Percentiles rank a stretch among this genome's conserved stretches.
phyloP scores from a whole-genome alignment of 2,888 invertebrate genomes.

The Netelia inedita region DNA sequence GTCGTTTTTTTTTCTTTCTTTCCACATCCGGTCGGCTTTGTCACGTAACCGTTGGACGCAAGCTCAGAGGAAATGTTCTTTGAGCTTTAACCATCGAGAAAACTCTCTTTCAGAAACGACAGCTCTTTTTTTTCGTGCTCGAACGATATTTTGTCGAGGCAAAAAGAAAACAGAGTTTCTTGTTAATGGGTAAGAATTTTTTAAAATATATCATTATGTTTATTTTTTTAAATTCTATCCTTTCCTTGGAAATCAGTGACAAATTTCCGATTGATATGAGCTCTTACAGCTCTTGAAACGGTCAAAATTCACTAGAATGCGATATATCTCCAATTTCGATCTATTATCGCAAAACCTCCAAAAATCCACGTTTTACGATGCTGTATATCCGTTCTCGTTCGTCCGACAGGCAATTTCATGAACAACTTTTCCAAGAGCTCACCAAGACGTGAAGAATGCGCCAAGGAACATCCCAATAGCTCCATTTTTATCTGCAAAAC shows the following conservation, averaged over 20 bases:
- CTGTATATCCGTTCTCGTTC: no score
- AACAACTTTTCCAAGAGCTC: no score
- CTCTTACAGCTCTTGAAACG: background rate
- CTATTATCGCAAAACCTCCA: no score
- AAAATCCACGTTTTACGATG: no score
- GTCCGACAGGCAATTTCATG: no score
- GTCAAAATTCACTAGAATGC: no score
- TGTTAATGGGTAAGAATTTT: background rate
- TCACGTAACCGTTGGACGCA: background rate
- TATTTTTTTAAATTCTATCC: background rate
- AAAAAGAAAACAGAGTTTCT: background rate
- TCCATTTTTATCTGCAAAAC: no score
- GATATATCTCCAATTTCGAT: no score
- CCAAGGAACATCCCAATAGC: no score
- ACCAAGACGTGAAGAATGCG: no score
- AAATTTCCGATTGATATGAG: no score
- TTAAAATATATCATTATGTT: background rate
- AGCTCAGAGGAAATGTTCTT: background rate
- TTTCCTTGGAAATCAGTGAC: background rate
- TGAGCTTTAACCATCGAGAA: background rate
- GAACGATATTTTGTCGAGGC: constrained; percentile 18
- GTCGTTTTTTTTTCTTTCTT: constrained; percentile 24
- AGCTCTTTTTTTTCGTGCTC: background rate
- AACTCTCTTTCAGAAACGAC: background rate
- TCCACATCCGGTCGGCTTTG: constrained; percentile 15